These are phyloP conservation scores for Sinocyclocheilus rhinocerous DNA, from an alignment of 2,113 vertebrate genomes.

Conservation along the genomic window DNA sequence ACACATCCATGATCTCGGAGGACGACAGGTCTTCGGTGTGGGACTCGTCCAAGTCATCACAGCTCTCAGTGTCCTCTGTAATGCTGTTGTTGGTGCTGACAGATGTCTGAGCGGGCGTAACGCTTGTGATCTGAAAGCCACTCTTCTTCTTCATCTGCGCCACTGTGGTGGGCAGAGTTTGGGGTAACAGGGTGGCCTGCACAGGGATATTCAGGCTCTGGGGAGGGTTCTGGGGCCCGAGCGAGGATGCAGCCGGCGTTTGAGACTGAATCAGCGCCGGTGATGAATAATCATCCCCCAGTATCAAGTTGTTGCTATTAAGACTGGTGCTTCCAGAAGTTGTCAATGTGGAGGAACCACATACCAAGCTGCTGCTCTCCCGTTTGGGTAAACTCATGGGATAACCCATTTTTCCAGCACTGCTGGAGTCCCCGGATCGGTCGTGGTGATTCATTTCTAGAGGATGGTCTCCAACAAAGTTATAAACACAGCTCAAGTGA, in stretches of 20 bases:
- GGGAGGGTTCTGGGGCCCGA: slow-evolving; percentile 86
- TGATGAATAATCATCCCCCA: slow-evolving; percentile 80
- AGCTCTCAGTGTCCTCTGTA: slow-evolving; percentile 96
- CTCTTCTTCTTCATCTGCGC: slow-evolving; percentile 88
- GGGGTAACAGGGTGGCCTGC: slow-evolving; percentile 80
- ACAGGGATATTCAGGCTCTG: slow-evolving; percentile 88
- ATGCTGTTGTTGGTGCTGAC: slow-evolving; percentile 98
- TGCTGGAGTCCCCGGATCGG: slow-evolving; percentile 86
- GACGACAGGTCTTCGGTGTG: slow-evolving; percentile 97
- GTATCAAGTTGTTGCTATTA: slow-evolving; percentile 79
- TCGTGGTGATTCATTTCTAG: slow-evolving; percentile 95
- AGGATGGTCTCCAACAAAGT: slow-evolving; percentile 71
- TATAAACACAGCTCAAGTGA: slow-evolving; percentile 69
- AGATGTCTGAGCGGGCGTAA: slow-evolving; percentile 93
- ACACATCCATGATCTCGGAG: slow-evolving; percentile 94
- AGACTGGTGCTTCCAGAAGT: slow-evolving; percentile 75
- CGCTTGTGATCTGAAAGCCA: slow-evolving; percentile 98
- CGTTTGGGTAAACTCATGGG: slow-evolving; percentile 86
- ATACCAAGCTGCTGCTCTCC: slow-evolving; percentile 81
- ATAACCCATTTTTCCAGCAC: slow-evolving; percentile 95
- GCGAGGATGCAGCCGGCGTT: slow-evolving; percentile 78
- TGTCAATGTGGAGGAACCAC: slow-evolving; percentile 74
- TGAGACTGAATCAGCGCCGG: slow-evolving; percentile 82
- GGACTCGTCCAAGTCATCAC: slow-evolving; percentile 95
- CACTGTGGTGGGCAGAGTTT: slow-evolving; percentile 70